Percentiles rank a stretch among this genome's conserved stretches.
Evolutionary conservation across 2,113 vertebrate species (phyloP).

Genomic region (Alectura lathami): DNA sequence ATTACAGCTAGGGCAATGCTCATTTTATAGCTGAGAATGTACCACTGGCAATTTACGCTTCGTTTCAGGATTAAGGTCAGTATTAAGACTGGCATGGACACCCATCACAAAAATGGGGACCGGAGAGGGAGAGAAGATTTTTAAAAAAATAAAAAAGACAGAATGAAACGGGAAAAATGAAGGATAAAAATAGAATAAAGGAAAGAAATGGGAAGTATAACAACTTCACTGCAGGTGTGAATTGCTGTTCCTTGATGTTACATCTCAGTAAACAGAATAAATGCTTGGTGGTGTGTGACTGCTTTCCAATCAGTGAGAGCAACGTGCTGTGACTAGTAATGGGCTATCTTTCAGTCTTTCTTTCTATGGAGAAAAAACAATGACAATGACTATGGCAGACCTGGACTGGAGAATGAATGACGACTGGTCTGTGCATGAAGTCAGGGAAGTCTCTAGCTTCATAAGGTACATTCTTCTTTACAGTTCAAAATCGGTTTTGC

Average conservation of each 20-base stretch:
- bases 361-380: constrained; percentile 35
- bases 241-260: constrained; percentile 53
- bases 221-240: constrained; percentile 66
- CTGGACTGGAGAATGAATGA: not conserved
- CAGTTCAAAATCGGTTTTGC: not conserved
- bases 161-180: constrained; percentile 27
- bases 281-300: constrained; percentile 73
- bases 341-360: constrained; percentile 59
- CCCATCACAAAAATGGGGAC: not conserved
- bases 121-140: not conserved
- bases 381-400: constrained; percentile 22
- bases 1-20: not conserved
- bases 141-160: not conserved
- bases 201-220: constrained; percentile 57
- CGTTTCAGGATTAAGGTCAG: not conserved
- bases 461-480: not conserved
- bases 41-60: not conserved
- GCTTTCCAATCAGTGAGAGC: constrained; percentile 75
- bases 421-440: not conserved
- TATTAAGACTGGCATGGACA: not conserved
- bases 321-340: constrained; percentile 66
- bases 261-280: constrained; percentile 72
- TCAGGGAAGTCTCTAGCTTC: constrained; percentile 21
- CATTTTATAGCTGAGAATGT: not conserved
- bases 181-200: constrained; percentile 70